Conservation (phyloP, 2,888 invertebrate genomes). For the Alloplasta piceator region DNA sequence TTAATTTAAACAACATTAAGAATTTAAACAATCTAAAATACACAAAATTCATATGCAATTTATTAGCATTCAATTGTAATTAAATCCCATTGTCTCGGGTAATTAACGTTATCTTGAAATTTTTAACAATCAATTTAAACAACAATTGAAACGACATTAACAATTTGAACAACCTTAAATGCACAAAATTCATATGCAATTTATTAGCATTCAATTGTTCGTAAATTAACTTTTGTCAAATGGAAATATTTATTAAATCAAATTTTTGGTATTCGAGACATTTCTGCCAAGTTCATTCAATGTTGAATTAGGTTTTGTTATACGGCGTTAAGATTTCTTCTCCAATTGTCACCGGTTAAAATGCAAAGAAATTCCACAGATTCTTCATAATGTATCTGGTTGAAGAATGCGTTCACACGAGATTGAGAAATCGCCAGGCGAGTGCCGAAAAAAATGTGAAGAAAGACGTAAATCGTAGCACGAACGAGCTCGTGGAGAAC, state of each 20-base stretch:
- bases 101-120: slow-evolving; percentile 50
- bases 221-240: slow-evolving; percentile 74
- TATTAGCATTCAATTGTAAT: too few species aligned
- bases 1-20: background rate
- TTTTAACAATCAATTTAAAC: background rate
- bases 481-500: slow-evolving; percentile 79
- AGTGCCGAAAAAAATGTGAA: slow-evolving; percentile 50
- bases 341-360: background rate
- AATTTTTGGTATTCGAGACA: background rate
- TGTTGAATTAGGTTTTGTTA: background rate
- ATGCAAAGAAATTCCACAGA: slow-evolving; percentile 65
- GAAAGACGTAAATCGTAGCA: slow-evolving; percentile 75
- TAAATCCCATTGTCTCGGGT: slow-evolving; percentile 83
- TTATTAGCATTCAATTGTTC: too few species aligned
- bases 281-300: background rate
- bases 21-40: background rate
- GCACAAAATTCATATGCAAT: background rate
- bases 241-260: too few species aligned
- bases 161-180: too few species aligned
- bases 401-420: slow-evolving; percentile 91
- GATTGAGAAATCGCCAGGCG: slow-evolving; percentile 83
- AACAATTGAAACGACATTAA: background rate
- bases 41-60: background rate
- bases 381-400: slow-evolving; percentile 85
- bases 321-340: too few species aligned